Evolutionary conservation across 2,888 invertebrate genomes (phyloP).

Genomic region (Perithous albicinctus): DNA sequence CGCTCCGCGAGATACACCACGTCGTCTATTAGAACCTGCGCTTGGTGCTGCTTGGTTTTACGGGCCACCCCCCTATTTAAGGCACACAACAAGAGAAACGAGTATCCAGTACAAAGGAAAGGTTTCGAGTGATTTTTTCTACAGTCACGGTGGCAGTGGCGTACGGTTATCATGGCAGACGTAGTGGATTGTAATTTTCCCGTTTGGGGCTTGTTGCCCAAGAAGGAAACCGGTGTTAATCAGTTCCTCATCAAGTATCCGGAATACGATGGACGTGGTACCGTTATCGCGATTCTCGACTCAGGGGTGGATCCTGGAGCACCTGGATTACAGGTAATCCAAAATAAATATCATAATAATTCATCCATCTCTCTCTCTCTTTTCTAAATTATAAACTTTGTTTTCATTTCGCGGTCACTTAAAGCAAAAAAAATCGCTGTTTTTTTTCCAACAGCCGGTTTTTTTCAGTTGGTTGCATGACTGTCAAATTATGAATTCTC

Average conservation of each 20-base stretch:
- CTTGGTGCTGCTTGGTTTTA: too few relatives aligned
- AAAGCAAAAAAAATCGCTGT: neutral
- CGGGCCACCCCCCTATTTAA: constrained; percentile 67
- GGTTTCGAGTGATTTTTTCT: constrained; percentile 65
- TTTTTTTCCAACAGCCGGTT: neutral
- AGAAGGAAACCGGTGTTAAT: constrained; percentile 96
- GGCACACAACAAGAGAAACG: constrained; percentile 58
- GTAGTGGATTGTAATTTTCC: constrained; percentile 89
- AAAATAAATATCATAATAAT: constrained; percentile 44
- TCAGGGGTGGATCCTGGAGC: constrained; percentile 99
- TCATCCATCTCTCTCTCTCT: constrained; percentile 34
- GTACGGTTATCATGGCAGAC: constrained; percentile 81
- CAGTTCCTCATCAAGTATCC: constrained; percentile 95
- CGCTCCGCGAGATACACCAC: constrained; percentile 20
- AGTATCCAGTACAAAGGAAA: constrained; percentile 64
- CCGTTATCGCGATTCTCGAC: constrained; percentile 97
- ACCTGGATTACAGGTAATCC: constrained; percentile 93
- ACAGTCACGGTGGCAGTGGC: constrained; percentile 75
- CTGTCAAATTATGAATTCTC: constrained; percentile 21
- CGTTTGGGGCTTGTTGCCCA: constrained; percentile 94
- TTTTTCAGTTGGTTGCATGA: constrained; percentile 2
- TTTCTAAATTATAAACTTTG: too few relatives aligned
- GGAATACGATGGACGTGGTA: constrained; percentile 95
- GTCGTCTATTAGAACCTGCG: constrained; percentile 6
- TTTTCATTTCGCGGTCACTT: too few relatives aligned